phyloP scores from a whole-genome alignment of 1,140 invertebrate species.

The Dysdera silvatica region DNA sequence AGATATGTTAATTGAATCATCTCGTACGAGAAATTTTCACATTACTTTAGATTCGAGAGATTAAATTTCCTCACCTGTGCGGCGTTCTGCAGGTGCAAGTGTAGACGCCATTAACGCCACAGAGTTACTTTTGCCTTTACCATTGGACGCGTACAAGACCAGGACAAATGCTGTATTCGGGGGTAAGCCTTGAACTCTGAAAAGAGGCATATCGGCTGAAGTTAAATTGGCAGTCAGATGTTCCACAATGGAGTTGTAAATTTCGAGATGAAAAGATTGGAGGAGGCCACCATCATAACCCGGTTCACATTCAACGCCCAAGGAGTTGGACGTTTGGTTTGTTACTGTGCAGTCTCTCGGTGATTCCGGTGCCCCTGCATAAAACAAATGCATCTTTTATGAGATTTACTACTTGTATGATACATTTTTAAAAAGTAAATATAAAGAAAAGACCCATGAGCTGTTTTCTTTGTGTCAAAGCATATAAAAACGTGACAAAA shows the following conservation, averaged over 20 bases:
- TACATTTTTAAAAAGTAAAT: too few relatives aligned
- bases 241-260: slow-evolving; percentile 54
- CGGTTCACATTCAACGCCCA: slow-evolving; percentile 61
- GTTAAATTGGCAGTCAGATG: slow-evolving; percentile 30
- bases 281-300: slow-evolving; percentile 73
- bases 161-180: slow-evolving; percentile 66
- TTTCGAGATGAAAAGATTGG: slow-evolving; percentile 73
- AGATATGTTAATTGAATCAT: not conserved
- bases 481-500: too few relatives aligned
- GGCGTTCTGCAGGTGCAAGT: slow-evolving; percentile 25
- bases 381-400: too few relatives aligned
- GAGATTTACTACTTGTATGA: too few relatives aligned
- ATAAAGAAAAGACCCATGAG: too few relatives aligned
- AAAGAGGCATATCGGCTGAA: slow-evolving; percentile 16
- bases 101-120: slow-evolving; percentile 31
- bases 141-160: slow-evolving; percentile 45
- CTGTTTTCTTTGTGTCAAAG: too few relatives aligned
- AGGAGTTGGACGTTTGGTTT: slow-evolving; percentile 37
- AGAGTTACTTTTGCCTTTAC: slow-evolving; percentile 31
- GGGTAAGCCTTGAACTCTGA: slow-evolving; percentile 56
- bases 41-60: not conserved
- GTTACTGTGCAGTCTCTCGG: slow-evolving; percentile 35
- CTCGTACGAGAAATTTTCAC: not conserved
- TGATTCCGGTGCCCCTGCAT: slow-evolving; percentile 37
- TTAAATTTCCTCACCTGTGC: slow-evolving; percentile 24